phyloP scores from a whole-genome alignment of 2,888 invertebrate species.

The Schrankia costaestrigalis region DNA sequence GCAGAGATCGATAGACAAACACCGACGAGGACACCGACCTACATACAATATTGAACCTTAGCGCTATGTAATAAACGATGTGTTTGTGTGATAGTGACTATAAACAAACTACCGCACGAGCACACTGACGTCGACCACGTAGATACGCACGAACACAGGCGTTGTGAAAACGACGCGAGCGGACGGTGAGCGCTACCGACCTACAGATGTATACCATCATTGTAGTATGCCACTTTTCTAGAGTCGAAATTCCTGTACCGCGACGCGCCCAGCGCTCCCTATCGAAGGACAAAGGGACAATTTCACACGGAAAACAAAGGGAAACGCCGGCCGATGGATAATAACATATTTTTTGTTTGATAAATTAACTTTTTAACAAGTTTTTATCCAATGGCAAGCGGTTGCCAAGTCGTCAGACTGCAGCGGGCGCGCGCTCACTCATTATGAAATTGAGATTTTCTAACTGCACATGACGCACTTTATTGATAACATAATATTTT shows the following conservation, averaged over 20 bases:
- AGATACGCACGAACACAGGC: conserved; percentile 63
- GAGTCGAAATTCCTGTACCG: conserved; percentile 74
- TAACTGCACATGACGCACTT: conserved; percentile 44
- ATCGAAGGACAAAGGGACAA: conserved; percentile 74
- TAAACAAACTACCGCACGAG: conserved; percentile 82
- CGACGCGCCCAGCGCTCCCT: conserved; percentile 70
- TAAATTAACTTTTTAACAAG: conserved; percentile 51
- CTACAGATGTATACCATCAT: conserved; percentile 67
- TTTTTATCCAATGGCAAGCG: conserved; percentile 45
- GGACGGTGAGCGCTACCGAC: conserved; percentile 58
- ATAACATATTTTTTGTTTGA: conserved; percentile 54
- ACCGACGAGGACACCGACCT: conserved; percentile 78
- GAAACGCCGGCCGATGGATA: conserved; percentile 64
- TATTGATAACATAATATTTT: conserved; percentile 44
- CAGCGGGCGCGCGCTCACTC: conserved; percentile 57
- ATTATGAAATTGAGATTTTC: conserved; percentile 63
- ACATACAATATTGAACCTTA: conserved; percentile 71
- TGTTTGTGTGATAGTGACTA: conserved; percentile 65
- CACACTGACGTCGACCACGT: conserved; percentile 67
- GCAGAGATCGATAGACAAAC: conserved; percentile 83
- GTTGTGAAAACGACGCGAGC: conserved; percentile 70
- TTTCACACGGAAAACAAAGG: conserved; percentile 76
- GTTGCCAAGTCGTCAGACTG: conserved; percentile 64
- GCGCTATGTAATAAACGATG: conserved; percentile 50
- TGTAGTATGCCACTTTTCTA: conserved; percentile 76